Conservation (phyloP, 2,888 invertebrate species). For the Drosophila anomelani region DNA sequence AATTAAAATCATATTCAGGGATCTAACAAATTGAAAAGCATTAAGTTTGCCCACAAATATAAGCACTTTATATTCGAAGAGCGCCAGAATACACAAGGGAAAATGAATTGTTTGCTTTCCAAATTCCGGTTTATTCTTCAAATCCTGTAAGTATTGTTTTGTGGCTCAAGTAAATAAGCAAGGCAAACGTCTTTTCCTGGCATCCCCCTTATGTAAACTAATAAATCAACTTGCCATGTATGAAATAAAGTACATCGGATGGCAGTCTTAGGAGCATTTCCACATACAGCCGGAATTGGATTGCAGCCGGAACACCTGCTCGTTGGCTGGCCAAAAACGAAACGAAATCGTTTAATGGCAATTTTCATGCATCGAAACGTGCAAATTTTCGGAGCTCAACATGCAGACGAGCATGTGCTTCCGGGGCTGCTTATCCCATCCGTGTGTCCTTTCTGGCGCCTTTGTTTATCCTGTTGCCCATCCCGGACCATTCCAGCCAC, state of each 20-base stretch:
- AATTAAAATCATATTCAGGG: too few relatives aligned
- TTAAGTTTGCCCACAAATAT: background rate
- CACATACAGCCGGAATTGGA: constrained; percentile 22
- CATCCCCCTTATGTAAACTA: constrained; percentile 14
- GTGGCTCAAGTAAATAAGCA: constrained; percentile 1
- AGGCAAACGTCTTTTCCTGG: constrained; percentile 1
- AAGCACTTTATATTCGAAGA: background rate
- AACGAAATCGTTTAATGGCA: constrained; percentile 57
- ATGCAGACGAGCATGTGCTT: constrained; percentile 70
- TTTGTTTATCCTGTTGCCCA: constrained; percentile 48
- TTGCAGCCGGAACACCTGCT: constrained; percentile 41
- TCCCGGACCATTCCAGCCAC: constrained; percentile 5
- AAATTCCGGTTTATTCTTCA: constrained; percentile 12
- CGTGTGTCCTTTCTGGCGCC: constrained; percentile 28
- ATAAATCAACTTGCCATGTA: constrained; percentile 33
- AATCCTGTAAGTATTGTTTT: constrained; percentile 1
- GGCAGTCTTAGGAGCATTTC: constrained; percentile 21
- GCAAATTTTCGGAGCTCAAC: constrained; percentile 62
- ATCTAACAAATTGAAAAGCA: background rate
- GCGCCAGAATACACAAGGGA: background rate
- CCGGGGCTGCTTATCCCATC: constrained; percentile 56
- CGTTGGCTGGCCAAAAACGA: constrained; percentile 19
- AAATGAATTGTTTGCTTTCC: constrained; percentile 8
- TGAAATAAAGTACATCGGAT: constrained; percentile 29
- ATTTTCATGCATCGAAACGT: constrained; percentile 71